Conservation (phyloP, 2,888 invertebrate species). For the Heliothis peltigera region DNA sequence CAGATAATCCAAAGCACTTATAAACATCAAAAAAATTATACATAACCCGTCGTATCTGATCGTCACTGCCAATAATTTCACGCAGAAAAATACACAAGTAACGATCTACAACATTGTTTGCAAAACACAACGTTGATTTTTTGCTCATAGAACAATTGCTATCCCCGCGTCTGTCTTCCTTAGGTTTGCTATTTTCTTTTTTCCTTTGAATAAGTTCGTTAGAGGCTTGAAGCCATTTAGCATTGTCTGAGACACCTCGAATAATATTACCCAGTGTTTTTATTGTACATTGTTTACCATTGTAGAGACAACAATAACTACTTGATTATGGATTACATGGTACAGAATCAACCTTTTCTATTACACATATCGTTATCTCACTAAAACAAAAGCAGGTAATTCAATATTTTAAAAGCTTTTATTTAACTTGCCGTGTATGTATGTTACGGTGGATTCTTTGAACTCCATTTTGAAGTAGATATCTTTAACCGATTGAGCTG, state of each 20-base stretch:
- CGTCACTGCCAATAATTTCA: not conserved
- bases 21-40: too few species aligned
- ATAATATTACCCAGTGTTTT: conserved; percentile 1
- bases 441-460: too few species aligned
- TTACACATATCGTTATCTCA: too few species aligned
- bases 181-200: conserved; percentile 19
- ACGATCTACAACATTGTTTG: conserved; percentile 3
- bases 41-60: not conserved
- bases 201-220: conserved; percentile 45
- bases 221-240: conserved; percentile 38
- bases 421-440: too few species aligned
- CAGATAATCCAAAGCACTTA: too few species aligned
- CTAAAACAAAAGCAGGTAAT: too few species aligned
- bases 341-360: too few species aligned
- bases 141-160: not conserved
- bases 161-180: not conserved
- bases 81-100: not conserved
- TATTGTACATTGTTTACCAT: not conserved
- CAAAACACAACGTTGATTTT: not conserved
- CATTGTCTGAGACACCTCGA: conserved; percentile 11
- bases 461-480: too few species aligned
- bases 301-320: not conserved
- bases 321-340: not conserved
- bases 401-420: too few species aligned
- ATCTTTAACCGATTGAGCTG: too few species aligned